Evolutionary conservation across 2,888 invertebrate species (phyloP).

Genomic region (Petrolisthes cinctipes): DNA sequence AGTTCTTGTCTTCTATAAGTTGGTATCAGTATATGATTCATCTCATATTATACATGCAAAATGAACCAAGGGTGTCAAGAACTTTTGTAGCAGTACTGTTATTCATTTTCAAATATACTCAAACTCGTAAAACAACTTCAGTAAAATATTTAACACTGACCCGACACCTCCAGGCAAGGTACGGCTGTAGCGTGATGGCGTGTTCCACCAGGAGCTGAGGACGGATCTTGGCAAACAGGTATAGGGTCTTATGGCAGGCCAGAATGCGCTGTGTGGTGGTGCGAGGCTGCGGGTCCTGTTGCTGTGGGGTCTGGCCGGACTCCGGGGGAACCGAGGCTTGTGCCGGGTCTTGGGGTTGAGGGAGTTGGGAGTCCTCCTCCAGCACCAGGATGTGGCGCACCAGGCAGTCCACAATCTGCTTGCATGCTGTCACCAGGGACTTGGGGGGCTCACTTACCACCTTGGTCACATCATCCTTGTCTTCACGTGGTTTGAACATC

Average conservation of each 20-base stretch:
- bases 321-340: neutral
- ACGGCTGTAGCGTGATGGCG: constrained; percentile 94
- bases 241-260: constrained; percentile 93
- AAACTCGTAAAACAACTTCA: too few relatives aligned
- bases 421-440: constrained; percentile 88
- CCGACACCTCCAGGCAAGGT: constrained; percentile 75
- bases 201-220: constrained; percentile 95
- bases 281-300: constrained; percentile 55
- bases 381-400: constrained; percentile 93
- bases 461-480: constrained; percentile 87
- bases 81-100: too few relatives aligned
- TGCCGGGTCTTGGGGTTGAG: neutral
- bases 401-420: constrained; percentile 96
- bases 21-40: too few relatives aligned
- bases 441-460: constrained; percentile 87
- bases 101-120: too few relatives aligned
- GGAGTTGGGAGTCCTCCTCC: constrained; percentile 76
- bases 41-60: too few relatives aligned
- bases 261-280: constrained; percentile 87
- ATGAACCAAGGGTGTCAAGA: too few relatives aligned
- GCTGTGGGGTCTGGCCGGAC: neutral
- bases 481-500: constrained; percentile 93
- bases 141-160: constrained; percentile 7
- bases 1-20: too few relatives aligned
- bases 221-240: constrained; percentile 95